Evolutionary conservation across 2,113 vertebrate genomes (phyloP).

Genomic region (Aegithalos caudatus): DNA sequence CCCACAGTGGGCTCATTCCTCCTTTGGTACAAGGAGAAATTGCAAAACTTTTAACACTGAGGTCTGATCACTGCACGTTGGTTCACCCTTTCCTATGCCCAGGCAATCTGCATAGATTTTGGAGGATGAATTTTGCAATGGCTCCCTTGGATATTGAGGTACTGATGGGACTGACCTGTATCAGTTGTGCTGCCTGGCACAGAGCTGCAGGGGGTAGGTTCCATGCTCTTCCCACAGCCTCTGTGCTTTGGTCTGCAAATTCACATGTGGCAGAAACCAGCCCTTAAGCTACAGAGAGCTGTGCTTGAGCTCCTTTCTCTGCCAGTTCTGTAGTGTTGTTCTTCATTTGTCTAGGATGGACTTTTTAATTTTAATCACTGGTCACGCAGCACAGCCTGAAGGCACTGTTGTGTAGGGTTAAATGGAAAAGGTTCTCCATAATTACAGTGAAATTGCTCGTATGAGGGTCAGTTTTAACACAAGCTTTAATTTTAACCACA

Average conservation of each 20-base stretch:
- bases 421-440: neutral
- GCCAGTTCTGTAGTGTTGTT: fast-evolving
- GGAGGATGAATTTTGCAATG: neutral
- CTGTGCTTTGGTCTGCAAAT: neutral
- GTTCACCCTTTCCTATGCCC: neutral
- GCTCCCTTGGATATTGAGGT: neutral
- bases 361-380: neutral
- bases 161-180: fast-evolving
- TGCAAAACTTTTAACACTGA: neutral
- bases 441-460: neutral
- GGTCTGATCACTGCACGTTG: fast-evolving
- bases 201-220: neutral
- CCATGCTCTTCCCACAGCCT: neutral
- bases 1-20: neutral
- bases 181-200: neutral
- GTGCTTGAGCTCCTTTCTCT: neutral
- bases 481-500: neutral
- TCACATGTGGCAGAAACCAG: neutral
- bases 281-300: neutral
- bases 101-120: neutral
- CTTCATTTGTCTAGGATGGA: neutral
- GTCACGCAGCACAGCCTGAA: neutral
- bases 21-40: neutral
- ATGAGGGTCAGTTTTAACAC: neutral
- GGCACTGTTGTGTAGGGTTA: neutral